phyloP scores from a whole-genome alignment of 64 coral and sea anemone genomes.

The Stichodactyla mertensii region DNA sequence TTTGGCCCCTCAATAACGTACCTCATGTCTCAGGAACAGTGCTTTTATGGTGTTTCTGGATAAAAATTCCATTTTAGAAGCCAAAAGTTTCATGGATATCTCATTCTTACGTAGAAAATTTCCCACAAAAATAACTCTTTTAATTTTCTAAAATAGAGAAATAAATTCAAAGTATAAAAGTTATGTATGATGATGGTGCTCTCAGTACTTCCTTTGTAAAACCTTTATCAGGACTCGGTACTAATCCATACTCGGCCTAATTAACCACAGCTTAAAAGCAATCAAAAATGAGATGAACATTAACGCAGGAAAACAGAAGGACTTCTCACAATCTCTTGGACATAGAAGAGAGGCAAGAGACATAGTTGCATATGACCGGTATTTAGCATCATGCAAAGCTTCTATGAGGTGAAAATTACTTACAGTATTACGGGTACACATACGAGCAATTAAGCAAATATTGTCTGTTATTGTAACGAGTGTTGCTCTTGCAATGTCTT shows the following conservation, averaged over 20 bases:
- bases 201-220: no score
- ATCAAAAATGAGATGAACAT: no score
- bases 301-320: no score
- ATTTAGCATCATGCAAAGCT: no score
- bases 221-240: no score
- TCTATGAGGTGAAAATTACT: neutral
- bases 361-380: no score
- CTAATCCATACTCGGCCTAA: no score
- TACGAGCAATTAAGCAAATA: slow-evolving; percentile 85
- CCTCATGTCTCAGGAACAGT: slow-evolving; percentile 79
- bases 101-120: slow-evolving; percentile 81
- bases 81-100: slow-evolving; percentile 73
- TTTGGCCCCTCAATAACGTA: neutral
- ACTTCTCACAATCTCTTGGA: no score
- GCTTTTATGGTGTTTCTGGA: slow-evolving; percentile 86
- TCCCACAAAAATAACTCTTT: slow-evolving; percentile 85
- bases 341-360: no score
- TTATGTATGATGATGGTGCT: no score
- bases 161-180: no score
- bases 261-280: no score
- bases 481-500: slow-evolving; percentile 87
- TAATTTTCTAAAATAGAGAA: slow-evolving; percentile 59
- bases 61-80: slow-evolving; percentile 80
- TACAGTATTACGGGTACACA: slow-evolving; percentile 90
- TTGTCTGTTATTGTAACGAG: slow-evolving; percentile 90